phyloP scores from a whole-genome alignment of 2,888 invertebrate species.

The Apantesis nais region DNA sequence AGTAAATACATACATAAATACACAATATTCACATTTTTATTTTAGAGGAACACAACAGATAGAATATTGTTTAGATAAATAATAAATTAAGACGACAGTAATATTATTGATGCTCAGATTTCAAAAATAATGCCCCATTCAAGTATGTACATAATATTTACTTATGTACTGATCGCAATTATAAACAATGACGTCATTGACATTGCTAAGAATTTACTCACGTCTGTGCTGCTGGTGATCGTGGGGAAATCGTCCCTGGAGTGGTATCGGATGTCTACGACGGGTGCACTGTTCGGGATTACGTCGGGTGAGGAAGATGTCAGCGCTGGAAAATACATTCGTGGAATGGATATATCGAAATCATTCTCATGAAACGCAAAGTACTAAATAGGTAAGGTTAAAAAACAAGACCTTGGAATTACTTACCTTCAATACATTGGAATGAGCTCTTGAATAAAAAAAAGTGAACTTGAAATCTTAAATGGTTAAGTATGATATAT shows the following conservation, averaged over 20 bases:
- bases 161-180: too few species aligned
- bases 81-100: too few species aligned
- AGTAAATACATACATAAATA: too few species aligned
- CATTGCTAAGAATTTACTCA: conserved; percentile 37
- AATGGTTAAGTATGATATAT: neutral
- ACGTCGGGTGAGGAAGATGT: conserved; percentile 74
- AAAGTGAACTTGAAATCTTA: neutral
- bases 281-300: conserved; percentile 63
- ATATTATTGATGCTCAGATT: too few species aligned
- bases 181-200: neutral
- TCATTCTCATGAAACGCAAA: neutral
- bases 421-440: neutral
- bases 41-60: too few species aligned
- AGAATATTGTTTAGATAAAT: too few species aligned
- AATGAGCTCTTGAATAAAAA: neutral
- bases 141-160: too few species aligned
- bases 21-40: too few species aligned
- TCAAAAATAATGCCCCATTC: too few species aligned
- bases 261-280: conserved; percentile 65
- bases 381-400: too few species aligned
- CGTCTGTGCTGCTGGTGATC: conserved; percentile 73
- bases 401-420: neutral
- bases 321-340: conserved; percentile 52
- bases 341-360: neutral
- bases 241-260: conserved; percentile 75